Base-by-base conservation (phyloP, 2,888 invertebrate genomes). In the Orthosia gothica region DNA sequence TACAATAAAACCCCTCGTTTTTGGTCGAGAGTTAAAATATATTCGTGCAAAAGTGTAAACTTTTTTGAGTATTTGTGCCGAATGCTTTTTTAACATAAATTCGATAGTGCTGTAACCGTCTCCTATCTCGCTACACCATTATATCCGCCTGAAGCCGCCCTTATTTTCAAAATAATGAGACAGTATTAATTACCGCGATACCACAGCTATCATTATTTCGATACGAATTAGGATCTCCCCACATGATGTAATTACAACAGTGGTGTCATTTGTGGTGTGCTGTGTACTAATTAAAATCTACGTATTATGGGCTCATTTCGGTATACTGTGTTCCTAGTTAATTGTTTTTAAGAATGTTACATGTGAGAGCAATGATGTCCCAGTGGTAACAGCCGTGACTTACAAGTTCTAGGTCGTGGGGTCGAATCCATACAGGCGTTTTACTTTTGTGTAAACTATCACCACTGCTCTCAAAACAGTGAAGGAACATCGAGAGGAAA, bases 141-240 rank as follows among this genome's bases (percentile, higher is more conserved):
- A 26, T 20, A 47, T 12, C 52, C 32, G 32, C 52, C 26, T 70
- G 57, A 63, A 65, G 20, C 32, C 23, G 0, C 50, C 40, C 26
- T 75, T 62, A 63, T 12, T 20, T 45, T 15, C 47, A 11, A 45
- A 50, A 72, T 76, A 73, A 75, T 73, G 49, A 59, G 47, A 58
- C 16, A 45, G 52, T 62, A 81, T 79, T 77, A 81, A 77, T 83
- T 72, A 77, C 32, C 12, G 16, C 20, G 55, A 63, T 68, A 73
- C n/a, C 18, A n/a, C 59, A n/a, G 16, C 59, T 70, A 78, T 69
- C 45, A 78, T 83, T 79, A 81, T 78, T 68, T 58, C 68, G 26
- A 65, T 61, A 79, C 49, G 15, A 68, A 75, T 77, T 77, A 75
- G 66, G 32, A 77, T 67, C 5, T 61, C 40, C 45, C 54, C 57